Conservation (phyloP, 2,888 invertebrate genomes). For the Epirrhoe alternata region DNA sequence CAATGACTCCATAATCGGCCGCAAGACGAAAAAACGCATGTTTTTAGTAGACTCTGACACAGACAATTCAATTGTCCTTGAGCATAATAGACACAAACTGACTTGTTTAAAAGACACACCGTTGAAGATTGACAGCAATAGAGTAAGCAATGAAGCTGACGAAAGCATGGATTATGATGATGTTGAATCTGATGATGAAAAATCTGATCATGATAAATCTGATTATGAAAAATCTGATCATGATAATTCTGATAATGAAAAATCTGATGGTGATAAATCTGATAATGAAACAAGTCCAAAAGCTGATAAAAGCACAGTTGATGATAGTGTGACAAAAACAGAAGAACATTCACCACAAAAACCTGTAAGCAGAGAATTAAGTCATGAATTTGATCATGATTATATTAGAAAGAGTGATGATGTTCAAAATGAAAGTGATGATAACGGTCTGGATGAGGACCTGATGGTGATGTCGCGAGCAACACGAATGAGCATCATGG, state of each 20-base stretch:
- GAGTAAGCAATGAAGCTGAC: not conserved
- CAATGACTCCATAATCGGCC: conserved; percentile 54
- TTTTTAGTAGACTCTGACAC: conserved; percentile 72
- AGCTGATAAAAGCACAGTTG: not conserved
- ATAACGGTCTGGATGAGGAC: conserved; percentile 70
- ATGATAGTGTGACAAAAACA: conserved; percentile 1
- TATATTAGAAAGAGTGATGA: conserved; percentile 18
- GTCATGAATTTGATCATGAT: conserved; percentile 32
- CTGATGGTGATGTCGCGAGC: conserved; percentile 77
- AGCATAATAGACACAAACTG: conserved; percentile 64
- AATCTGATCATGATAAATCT: conserved; percentile 24
- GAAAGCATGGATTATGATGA: conserved; percentile 30
- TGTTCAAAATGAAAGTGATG: conserved; percentile 37
- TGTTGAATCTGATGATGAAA: conserved; percentile 33
- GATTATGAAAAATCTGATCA: conserved; percentile 21
- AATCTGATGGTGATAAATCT: conserved; percentile 14
- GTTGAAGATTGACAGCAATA: conserved; percentile 54
- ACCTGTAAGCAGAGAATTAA: conserved; percentile 30
- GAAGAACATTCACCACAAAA: not conserved
- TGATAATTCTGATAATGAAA: conserved; percentile 17
- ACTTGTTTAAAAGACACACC: conserved; percentile 73
- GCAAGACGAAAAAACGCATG: conserved; percentile 70
- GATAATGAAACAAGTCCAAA: conserved; percentile 22
- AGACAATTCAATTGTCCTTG: conserved; percentile 73
- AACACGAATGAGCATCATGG: conserved; percentile 81